A percentile compares a stretch with the other conserved stretches of the same genome.
Evolutionary conservation across 2,113 vertebrate genomes (phyloP).

Genomic region (Pardalotus punctatus): DNA sequence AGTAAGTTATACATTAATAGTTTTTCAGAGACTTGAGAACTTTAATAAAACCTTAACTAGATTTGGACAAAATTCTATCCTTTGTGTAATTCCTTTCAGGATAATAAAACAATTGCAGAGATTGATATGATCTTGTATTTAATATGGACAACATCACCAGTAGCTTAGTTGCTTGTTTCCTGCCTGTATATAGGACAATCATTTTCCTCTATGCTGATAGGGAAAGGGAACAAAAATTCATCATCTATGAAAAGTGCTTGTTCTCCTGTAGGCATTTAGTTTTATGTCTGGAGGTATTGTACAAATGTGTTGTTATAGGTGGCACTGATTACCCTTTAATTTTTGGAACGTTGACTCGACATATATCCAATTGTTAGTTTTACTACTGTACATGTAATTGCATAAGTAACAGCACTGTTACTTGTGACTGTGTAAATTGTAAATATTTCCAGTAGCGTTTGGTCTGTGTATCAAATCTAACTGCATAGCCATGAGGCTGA

Average conservation of each 20-base stretch:
- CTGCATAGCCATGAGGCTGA: neutral
- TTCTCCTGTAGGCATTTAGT: neutral
- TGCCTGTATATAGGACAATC: neutral
- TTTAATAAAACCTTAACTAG: neutral
- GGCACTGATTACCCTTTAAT: neutral
- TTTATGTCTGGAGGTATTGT: neutral
- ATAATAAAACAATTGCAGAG: neutral
- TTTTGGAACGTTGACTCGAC: neutral
- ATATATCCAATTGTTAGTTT: neutral
- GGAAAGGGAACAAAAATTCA: neutral
- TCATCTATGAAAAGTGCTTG: neutral
- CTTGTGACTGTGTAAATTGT: neutral
- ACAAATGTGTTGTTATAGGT: neutral
- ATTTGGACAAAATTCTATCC: neutral
- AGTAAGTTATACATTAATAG: neutral
- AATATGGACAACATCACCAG: neutral
- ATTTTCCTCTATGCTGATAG: neutral
- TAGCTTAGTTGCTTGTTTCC: neutral
- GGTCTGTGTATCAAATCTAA: neutral
- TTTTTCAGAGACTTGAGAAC: neutral
- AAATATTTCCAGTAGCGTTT: neutral
- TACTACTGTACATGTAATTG: slow-evolving; percentile 22
- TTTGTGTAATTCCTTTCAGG: neutral
- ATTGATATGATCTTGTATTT: neutral
- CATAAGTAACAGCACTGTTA: slow-evolving; percentile 1